Percentiles rank a stretch among this genome's conserved stretches.
Conservation (phyloP, 2,797 vertebrate species). For the Sebastes variabilis region DNA sequence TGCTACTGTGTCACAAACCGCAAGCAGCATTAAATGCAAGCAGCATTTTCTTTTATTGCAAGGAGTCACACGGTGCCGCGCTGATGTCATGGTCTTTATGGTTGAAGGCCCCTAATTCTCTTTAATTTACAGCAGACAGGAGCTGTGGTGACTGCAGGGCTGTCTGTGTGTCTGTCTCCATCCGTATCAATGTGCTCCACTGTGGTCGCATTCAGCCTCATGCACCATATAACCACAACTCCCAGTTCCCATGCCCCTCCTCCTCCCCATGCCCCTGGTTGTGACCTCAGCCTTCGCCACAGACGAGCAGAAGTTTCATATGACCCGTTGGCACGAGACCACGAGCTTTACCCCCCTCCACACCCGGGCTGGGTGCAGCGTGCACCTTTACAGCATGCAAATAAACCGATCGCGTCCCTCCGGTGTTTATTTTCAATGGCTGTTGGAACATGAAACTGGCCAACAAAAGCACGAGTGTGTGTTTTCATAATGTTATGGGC, state of each 20-base stretch:
- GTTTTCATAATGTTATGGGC: slow-evolving; percentile 51
- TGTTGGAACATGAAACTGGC: slow-evolving; percentile 24
- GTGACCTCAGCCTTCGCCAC: slow-evolving; percentile 53
- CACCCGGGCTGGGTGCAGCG: neutral
- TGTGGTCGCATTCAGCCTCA: slow-evolving; percentile 41
- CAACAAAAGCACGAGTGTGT: slow-evolving; percentile 54
- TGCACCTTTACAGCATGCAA: slow-evolving; percentile 53
- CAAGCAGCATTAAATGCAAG: slow-evolving; percentile 40
- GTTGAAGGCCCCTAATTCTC: slow-evolving; percentile 63
- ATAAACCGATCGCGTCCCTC: slow-evolving; percentile 36
- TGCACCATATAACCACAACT: slow-evolving; percentile 42
- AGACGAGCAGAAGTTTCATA: slow-evolving; percentile 48
- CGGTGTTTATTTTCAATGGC: slow-evolving; percentile 51
- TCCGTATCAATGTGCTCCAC: slow-evolving; percentile 37
- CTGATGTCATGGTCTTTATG: slow-evolving; percentile 73
- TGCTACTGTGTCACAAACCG: slow-evolving; percentile 52
- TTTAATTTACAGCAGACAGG: slow-evolving; percentile 72
- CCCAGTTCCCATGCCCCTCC: slow-evolving; percentile 35
- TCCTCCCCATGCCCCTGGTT: neutral
- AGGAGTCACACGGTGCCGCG: slow-evolving; percentile 53
- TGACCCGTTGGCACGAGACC: slow-evolving; percentile 42
- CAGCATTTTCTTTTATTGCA: slow-evolving; percentile 65
- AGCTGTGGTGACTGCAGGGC: slow-evolving; percentile 55
- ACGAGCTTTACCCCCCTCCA: neutral
- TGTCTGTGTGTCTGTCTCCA: slow-evolving; percentile 39